These are phyloP conservation scores for Cromileptes altivelis DNA, from an alignment of 2,113 vertebrate genomes.

Conservation along the genomic window DNA sequence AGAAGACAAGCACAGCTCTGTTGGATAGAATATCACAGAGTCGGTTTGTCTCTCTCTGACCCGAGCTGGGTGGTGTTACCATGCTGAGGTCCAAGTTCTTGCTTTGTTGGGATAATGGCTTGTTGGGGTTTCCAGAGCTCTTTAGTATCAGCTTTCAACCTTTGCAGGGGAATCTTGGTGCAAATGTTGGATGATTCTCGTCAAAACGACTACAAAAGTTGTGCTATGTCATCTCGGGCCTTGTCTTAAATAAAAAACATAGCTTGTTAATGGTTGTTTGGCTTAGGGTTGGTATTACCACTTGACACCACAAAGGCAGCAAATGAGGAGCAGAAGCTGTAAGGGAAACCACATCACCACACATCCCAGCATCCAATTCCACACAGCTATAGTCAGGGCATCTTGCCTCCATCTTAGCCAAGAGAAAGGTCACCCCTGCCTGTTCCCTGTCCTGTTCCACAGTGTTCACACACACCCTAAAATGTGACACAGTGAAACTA, in stretches of 20 bases:
- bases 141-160: conserved; percentile 61
- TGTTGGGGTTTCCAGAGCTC: conserved; percentile 57
- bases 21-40: conserved; percentile 63
- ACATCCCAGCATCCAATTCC: conserved; percentile 43
- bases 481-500: not conserved
- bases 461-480: conserved; percentile 4
- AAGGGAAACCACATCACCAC: conserved; percentile 47
- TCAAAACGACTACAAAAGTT: conserved; percentile 65
- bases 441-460: not conserved
- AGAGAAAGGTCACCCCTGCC: not conserved
- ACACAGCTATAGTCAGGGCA: conserved; percentile 31
- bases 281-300: conserved; percentile 45
- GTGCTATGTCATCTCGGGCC: conserved; percentile 46
- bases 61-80: conserved; percentile 51
- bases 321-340: conserved; percentile 68
- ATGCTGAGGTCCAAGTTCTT: conserved; percentile 55
- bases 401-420: conserved; percentile 13
- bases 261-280: conserved; percentile 47
- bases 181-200: conserved; percentile 62
- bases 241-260: conserved; percentile 61
- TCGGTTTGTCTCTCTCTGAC: conserved; percentile 47
- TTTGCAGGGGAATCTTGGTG: conserved; percentile 53
- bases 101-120: conserved; percentile 62
- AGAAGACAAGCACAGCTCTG: conserved; percentile 45
- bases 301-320: conserved; percentile 62